These are phyloP conservation scores for Danaus plexippus DNA, from an alignment of 1,140 invertebrate species.

Conservation along the genomic window DNA sequence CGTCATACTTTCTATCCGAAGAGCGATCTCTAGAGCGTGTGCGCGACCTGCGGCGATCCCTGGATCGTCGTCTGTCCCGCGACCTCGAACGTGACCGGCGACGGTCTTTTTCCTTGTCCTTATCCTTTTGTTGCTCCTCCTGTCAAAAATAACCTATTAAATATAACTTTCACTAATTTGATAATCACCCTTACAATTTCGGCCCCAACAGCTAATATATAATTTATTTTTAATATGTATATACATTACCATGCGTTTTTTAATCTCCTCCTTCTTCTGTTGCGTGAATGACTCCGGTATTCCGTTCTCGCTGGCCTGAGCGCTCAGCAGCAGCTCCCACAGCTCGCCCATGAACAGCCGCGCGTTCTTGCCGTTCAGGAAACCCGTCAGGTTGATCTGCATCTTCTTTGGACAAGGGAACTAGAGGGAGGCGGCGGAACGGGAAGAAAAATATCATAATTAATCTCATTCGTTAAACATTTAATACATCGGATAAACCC, in stretches of 20 bases:
- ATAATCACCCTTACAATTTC: not conserved
- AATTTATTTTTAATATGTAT: not conserved
- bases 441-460: conserved; percentile 62
- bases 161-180: conserved; percentile 2
- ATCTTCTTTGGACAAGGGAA: conserved; percentile 98
- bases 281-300: conserved; percentile 95
- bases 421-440: conserved; percentile 69
- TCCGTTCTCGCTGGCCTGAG: conserved; percentile 94
- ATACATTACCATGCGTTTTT: conserved; percentile 74
- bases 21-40: conserved; percentile 51
- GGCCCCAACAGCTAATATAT: no score
- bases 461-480: conserved; percentile 9
- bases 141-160: conserved; percentile 10
- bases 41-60: conserved; percentile 49
- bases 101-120: conserved; percentile 56
- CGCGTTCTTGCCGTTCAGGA: conserved; percentile 98
- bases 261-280: conserved; percentile 97
- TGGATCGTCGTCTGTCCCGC: conserved; percentile 41
- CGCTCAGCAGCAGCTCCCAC: conserved; percentile 95
- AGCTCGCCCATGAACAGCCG: conserved; percentile 97
- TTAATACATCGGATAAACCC: not conserved
- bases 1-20: conserved; percentile 48
- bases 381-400: conserved; percentile 99
- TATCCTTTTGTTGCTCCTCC: conserved; percentile 55
- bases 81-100: conserved; percentile 56